Conservation (phyloP, 1,140 invertebrate genomes). For the Meloidogyne floridensis region DNA sequence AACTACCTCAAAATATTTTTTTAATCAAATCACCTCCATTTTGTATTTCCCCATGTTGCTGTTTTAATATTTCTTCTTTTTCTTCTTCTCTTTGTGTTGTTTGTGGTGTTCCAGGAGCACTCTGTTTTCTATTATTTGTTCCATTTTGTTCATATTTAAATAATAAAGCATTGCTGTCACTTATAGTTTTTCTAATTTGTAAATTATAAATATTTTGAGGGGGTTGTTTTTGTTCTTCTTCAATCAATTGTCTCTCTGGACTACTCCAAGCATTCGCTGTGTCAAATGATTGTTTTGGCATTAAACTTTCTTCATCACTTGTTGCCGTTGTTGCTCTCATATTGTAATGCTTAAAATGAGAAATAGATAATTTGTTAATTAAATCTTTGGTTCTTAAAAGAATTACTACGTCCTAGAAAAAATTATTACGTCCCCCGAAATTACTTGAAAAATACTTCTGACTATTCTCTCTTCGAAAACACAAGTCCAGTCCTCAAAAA, state of each 20-base stretch:
- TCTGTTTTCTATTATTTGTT: neutral
- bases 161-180: conserved; percentile 9
- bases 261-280: neutral
- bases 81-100: neutral
- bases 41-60: neutral
- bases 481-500: too few species aligned
- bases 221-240: neutral
- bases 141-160: neutral
- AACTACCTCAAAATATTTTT: too few species aligned
- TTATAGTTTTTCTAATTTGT: conserved; percentile 10
- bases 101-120: neutral
- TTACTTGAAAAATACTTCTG: too few species aligned
- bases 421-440: too few species aligned
- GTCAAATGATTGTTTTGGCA: neutral
- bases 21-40: neutral
- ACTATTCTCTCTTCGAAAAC: too few species aligned
- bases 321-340: neutral
- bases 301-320: conserved; percentile 6
- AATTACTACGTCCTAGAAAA: too few species aligned
- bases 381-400: too few species aligned
- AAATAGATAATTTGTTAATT: too few species aligned
- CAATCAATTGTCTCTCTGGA: neutral
- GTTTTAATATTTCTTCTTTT: neutral
- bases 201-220: neutral
- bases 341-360: neutral